Percentiles rank a stretch among this genome's conserved stretches.
Conservation (phyloP, 2,113 vertebrate species). For the Uria aalge region DNA sequence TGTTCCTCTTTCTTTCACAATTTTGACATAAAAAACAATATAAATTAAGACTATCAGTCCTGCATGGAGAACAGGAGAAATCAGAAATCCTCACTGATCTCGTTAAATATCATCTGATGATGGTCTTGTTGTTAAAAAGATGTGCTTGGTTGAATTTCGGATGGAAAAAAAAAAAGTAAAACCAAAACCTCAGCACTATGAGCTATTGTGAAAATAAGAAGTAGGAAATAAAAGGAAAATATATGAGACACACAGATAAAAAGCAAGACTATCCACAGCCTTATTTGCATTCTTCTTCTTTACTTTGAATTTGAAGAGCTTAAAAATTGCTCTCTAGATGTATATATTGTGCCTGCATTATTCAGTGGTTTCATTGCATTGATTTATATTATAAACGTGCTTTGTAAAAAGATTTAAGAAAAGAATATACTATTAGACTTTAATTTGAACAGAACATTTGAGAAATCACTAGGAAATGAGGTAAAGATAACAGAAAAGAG, state of each 20-base stretch:
- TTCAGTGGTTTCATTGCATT: slow-evolving; percentile 1
- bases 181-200: not conserved
- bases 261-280: not conserved
- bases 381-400: not conserved
- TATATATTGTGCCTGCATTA: not conserved
- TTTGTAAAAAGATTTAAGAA: not conserved
- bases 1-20: not conserved
- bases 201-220: not conserved
- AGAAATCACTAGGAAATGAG: slow-evolving; percentile 35
- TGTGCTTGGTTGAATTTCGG: not conserved
- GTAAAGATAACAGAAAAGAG: slow-evolving; percentile 1
- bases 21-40: not conserved
- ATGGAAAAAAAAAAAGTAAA: not conserved
- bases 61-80: not conserved
- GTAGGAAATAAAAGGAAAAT: not conserved
- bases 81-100: not conserved
- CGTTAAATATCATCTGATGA: not conserved
- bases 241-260: not conserved
- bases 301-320: not conserved
- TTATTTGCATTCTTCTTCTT: not conserved
- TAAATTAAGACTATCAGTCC: not conserved
- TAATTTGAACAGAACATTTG: slow-evolving; percentile 24
- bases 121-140: not conserved
- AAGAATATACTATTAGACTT: not conserved
- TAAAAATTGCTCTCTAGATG: not conserved